Evolutionary conservation across 2,797 vertebrate species (phyloP), one percentile per base, ranked within the genome.

Genomic region (Coregonus suidteri): DNA sequence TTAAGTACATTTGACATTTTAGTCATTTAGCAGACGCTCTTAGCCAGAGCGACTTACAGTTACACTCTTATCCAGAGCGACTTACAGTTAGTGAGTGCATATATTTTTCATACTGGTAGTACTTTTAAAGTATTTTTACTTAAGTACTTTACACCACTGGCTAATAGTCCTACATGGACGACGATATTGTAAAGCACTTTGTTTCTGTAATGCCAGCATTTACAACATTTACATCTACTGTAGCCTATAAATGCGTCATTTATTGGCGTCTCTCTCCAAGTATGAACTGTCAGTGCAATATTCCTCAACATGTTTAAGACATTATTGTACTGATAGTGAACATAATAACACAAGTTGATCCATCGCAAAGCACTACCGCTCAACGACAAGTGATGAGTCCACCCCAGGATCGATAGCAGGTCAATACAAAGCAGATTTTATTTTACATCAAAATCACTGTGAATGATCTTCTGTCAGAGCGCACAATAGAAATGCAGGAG

Each of bases 271-370:
- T 77, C 81, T 77, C 78, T 74, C 31, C 7, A 59, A 35, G 59
- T 54, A 82, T 11, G 9, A 90, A 88, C 88, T 91, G 92, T 90
- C 83, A 87, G 91, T 79, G 91, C 91, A 91, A 92, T 93, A 92
- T 88, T 87, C 86, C 88, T 90, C 86, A 86, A 90, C 90, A 88
- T 87, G 86, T 90, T 89, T 87, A 87, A 84, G 90, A 89, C 89
- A 88, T 92, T 90, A 93, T 93, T 93, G 91, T 91, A 90, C 91
- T 92, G 91, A 93, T 91, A 90, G 91, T 92, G 91, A 93, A 93
- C 92, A 91, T 93, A 91, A 93, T 93, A 93, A 93, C 91, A 91
- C 90, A 92, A 91, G 41, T 85, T 89, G 87, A 93, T 93, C 92
- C 88, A 91, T 93, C 90, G 89, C 87, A 87, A 89, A 90, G 20